Percentiles rank a stretch among this genome's conserved stretches.
phyloP scores from a whole-genome alignment of 2,888 invertebrate species.

The Loripinus fragilis region DNA sequence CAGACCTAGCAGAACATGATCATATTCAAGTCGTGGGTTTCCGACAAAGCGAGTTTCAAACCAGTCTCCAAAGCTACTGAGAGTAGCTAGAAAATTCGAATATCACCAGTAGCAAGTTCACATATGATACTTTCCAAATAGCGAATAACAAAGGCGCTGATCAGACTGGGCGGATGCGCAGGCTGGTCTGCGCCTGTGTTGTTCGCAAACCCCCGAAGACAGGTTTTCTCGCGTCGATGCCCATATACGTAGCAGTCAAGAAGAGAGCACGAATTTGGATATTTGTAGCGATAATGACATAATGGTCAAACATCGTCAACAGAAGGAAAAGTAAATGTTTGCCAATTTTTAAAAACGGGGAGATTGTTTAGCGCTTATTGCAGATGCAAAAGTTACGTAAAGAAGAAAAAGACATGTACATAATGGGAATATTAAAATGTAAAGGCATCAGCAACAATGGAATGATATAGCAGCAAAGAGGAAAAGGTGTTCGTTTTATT shows the following conservation, averaged over 20 bases:
- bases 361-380: background rate
- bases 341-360: background rate
- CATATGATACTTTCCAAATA: too few relatives aligned
- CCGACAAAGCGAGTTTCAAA: too few relatives aligned
- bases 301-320: background rate
- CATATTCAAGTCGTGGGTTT: too few relatives aligned
- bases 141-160: too few relatives aligned
- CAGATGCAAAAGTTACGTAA: slow-evolving; percentile 2
- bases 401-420: slow-evolving; percentile 5
- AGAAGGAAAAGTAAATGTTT: background rate
- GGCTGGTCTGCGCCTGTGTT: too few relatives aligned
- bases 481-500: slow-evolving; percentile 2
- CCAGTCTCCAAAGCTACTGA: too few relatives aligned
- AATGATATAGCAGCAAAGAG: background rate
- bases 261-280: background rate
- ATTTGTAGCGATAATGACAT: background rate
- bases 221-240: too few relatives aligned
- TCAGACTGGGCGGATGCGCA: too few relatives aligned
- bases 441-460: background rate
- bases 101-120: too few relatives aligned
- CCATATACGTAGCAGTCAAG: background rate
- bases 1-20: background rate
- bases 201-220: too few relatives aligned
- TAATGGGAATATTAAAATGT: slow-evolving; percentile 4
- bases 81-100: too few relatives aligned